Conservation (phyloP, 2,797 vertebrate species). For the Paguma larvata region DNA sequence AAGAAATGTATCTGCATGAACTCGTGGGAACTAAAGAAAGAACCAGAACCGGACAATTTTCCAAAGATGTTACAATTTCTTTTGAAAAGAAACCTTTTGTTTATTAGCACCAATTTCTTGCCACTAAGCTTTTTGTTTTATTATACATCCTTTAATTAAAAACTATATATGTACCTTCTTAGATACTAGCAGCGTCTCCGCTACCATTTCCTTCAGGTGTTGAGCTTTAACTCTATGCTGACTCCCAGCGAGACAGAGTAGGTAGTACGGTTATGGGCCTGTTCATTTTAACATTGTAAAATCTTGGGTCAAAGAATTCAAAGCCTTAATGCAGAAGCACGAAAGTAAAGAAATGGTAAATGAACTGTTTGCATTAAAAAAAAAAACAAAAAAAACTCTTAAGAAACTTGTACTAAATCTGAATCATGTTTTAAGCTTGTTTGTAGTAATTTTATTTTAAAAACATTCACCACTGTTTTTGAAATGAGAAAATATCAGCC, state of each 20-base stretch:
- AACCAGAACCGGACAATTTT: conserved; percentile 84
- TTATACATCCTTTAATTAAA: conserved; percentile 82
- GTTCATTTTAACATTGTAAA: conserved; percentile 81
- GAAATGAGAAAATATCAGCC: conserved; percentile 77
- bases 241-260: conserved; percentile 83
- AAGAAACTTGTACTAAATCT: conserved; percentile 81
- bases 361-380: conserved; percentile 79
- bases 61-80: conserved; percentile 89
- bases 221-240: conserved; percentile 87
- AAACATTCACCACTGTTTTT: conserved; percentile 87
- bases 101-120: conserved; percentile 87
- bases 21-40: conserved; percentile 83
- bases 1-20: conserved; percentile 88
- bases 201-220: conserved; percentile 87
- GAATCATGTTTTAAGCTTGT: conserved; percentile 86
- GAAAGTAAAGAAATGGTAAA: conserved; percentile 84
- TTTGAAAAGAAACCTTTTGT: conserved; percentile 83
- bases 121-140: conserved; percentile 86
- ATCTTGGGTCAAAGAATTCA: conserved; percentile 88
- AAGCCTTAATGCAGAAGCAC: conserved; percentile 91
- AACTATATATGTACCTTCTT: conserved; percentile 79
- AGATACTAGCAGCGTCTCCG: conserved; percentile 85
- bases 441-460: conserved; percentile 86
- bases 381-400: conserved; percentile 76
- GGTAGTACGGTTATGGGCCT: conserved; percentile 80